A percentile compares a stretch with the other conserved stretches of the same genome.
phyloP scores from a whole-genome alignment of 2,113 vertebrate species.

The Mobula hypostoma region DNA sequence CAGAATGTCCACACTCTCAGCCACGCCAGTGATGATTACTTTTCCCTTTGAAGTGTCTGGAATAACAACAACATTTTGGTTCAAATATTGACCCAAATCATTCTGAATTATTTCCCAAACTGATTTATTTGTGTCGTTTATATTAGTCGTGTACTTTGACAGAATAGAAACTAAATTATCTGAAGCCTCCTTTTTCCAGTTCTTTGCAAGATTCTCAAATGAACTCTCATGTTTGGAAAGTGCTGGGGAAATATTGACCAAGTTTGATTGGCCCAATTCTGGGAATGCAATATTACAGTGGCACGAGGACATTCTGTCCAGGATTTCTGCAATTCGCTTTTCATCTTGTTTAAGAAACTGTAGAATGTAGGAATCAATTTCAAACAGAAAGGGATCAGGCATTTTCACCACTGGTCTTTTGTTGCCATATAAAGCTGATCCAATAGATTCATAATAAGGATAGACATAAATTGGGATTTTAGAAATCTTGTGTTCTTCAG shows the following conservation, averaged over 20 bases:
- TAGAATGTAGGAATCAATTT: conserved; percentile 54
- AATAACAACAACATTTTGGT: conserved; percentile 51
- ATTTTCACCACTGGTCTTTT: conserved; percentile 61
- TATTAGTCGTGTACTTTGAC: conserved; percentile 54
- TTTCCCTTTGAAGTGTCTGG: conserved; percentile 42
- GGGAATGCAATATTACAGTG: conserved; percentile 60
- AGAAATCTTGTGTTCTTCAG: conserved; percentile 54
- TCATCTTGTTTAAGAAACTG: conserved; percentile 48
- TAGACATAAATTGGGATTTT: conserved; percentile 60
- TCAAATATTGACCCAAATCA: conserved; percentile 43
- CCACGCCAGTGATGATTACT: conserved; percentile 59
- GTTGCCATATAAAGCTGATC: conserved; percentile 70
- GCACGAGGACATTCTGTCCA: conserved; percentile 48
- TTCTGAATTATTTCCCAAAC: conserved; percentile 58
- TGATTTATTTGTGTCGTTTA: conserved; percentile 44
- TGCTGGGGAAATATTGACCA: conserved; percentile 51
- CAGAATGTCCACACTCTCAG: conserved; percentile 49
- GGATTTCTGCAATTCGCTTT: conserved; percentile 49
- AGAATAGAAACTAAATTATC: conserved; percentile 49
- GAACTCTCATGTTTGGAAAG: conserved; percentile 54
- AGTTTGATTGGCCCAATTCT: conserved; percentile 40
- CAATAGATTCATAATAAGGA: conserved; percentile 67
- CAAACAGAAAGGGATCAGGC: conserved; percentile 57
- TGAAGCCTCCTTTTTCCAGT: conserved; percentile 59
- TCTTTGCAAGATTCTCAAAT: conserved; percentile 49